Evolutionary conservation across 2,888 invertebrate genomes (phyloP).

Genomic region (Augiades crinisus): DNA sequence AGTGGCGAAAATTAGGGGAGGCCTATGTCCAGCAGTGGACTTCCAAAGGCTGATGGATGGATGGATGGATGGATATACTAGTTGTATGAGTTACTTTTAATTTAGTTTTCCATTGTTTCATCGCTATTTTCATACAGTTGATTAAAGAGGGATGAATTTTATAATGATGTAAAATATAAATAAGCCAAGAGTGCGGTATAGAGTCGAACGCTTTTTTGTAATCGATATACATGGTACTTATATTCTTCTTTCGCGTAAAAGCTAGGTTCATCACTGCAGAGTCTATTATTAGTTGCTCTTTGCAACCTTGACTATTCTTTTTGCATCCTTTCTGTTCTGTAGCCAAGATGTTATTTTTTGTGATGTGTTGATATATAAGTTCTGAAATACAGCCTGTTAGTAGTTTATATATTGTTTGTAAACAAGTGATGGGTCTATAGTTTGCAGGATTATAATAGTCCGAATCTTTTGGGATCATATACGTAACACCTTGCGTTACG

Average conservation of each 20-base stretch:
- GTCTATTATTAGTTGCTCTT: no score
- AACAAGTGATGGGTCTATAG: constrained; percentile 38
- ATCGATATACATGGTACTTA: constrained; percentile 32
- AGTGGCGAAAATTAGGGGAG: no score
- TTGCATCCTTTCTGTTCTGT: constrained; percentile 36
- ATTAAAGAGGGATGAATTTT: constrained; percentile 32
- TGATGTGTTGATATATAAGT: constrained; percentile 29
- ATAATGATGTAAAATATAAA: constrained; percentile 29
- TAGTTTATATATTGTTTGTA: constrained; percentile 38
- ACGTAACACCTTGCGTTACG: constrained; percentile 29
- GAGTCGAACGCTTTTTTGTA: constrained; percentile 38
- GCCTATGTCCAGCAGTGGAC: no score
- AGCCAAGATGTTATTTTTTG: constrained; percentile 29
- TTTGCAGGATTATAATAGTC: constrained; percentile 30
- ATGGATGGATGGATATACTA: no score
- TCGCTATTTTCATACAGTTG: constrained; percentile 8
- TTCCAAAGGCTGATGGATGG: no score
- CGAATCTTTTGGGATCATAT: constrained; percentile 32
- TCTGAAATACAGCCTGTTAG: constrained; percentile 32
- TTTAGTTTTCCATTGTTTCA: constrained; percentile 24
- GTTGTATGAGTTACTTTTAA: no score
- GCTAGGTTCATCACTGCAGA: constrained; percentile 25
- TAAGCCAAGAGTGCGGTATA: no score
- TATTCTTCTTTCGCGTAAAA: constrained; percentile 10
- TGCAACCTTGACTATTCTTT: constrained; percentile 26